Conservation (phyloP, 2,888 invertebrate species). For the Nomada ruficornis region DNA sequence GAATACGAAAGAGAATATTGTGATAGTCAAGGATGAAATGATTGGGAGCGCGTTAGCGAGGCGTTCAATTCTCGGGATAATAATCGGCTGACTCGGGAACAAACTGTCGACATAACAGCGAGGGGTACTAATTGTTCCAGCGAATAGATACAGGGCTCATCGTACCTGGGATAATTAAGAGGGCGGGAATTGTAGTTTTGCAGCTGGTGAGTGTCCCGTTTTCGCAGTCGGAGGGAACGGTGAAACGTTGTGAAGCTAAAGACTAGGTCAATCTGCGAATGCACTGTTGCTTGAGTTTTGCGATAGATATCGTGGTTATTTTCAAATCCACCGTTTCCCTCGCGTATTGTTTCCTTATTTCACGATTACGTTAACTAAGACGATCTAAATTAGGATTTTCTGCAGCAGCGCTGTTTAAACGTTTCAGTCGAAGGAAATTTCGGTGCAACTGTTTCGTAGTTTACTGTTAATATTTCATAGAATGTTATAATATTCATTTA, state of each 20-base stretch:
- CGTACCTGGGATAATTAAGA: conserved; percentile 4
- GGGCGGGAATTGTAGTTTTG: background rate
- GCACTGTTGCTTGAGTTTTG: background rate
- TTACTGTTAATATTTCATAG: no score
- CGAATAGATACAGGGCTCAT: background rate
- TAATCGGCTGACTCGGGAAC: background rate
- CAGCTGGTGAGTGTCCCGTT: background rate
- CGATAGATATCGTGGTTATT: no score
- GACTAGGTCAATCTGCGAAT: background rate
- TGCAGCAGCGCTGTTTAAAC: no score
- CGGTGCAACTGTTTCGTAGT: no score
- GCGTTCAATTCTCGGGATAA: background rate
- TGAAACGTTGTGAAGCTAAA: background rate
- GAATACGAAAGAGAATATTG: no score
- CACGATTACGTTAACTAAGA: no score
- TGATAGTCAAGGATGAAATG: no score
- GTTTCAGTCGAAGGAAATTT: no score
- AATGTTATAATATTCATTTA: background rate
- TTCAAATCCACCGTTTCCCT: background rate
- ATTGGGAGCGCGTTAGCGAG: no score
- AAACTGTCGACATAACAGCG: background rate
- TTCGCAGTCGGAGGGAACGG: background rate
- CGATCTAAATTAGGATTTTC: no score
- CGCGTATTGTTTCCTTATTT: no score
- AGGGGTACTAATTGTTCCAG: background rate